Base-by-base conservation (phyloP, 2,113 vertebrate genomes). In the Heterotis niloticus region DNA sequence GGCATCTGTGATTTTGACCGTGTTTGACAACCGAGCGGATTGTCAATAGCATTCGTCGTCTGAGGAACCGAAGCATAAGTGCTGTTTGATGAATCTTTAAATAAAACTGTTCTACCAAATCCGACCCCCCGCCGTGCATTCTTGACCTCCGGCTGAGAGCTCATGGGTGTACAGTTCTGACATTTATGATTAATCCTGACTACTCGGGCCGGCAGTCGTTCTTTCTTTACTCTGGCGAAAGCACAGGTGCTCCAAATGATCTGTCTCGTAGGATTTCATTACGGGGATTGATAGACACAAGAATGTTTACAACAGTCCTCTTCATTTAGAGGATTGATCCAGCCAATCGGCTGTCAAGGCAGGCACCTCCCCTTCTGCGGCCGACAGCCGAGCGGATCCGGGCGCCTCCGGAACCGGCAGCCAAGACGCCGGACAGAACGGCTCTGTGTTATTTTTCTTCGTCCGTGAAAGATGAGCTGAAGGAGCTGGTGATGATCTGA, bases 171-270 rank as follows among this genome's bases (percentile, higher is more conserved):
- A 77, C 77, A 75, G 80, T 79, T 67, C 44, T 69, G 67, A 12
- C 65, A 81, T 81, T 82, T 74, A 83, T 77, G 81, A 64, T 78
- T 87, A 75, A 77, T 84, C 86, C 79, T 85, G 83, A 84, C 88
- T 82, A 44, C 83, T 86, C 68, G 83, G 72, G 80, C 24, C 79
- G 4, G 20, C n/a, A n/a, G n/a, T 84, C 80, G 85, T 83, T 82
- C 77, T 79, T 23, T 74, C 82, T 68, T 64, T 70, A 13, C 1
- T 72, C 24, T 72, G 51, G 12, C 17, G 12, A 72, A 66, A 52
- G 71, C 73, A 67, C 71, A 24, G 16, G 52, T 73, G 24, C 44
- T 81, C 64, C 76, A 44, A 34, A 18, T 20, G 12, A 29, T 66
- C 51, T 78, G 44, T 73, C 65, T 59, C 4, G 18, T 52, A 12